Conservation (phyloP, 2,797 vertebrate species). For the Chaetodon trifasciatus region DNA sequence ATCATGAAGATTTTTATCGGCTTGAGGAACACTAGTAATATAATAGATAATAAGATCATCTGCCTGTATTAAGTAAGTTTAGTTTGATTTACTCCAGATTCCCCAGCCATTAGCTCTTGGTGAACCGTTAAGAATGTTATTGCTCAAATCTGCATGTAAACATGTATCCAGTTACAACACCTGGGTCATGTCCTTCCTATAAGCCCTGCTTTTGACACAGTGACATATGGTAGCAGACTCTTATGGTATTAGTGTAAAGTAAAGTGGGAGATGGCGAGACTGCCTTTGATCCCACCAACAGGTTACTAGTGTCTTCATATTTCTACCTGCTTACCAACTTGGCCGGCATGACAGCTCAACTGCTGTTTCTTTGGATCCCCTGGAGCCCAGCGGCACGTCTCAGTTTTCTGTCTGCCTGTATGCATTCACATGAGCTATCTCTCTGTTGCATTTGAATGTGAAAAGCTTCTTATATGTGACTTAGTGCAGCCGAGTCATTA, state of each 20-base stretch:
- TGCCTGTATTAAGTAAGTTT: neutral
- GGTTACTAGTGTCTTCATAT: slow-evolving; percentile 29
- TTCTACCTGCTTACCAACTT: slow-evolving; percentile 21
- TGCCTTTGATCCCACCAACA: slow-evolving; percentile 48
- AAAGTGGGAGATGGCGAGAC: slow-evolving; percentile 39
- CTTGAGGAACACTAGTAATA: neutral
- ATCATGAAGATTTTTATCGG: neutral
- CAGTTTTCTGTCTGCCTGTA: slow-evolving; percentile 30
- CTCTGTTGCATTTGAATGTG: slow-evolving; percentile 82
- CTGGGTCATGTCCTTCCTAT: neutral
- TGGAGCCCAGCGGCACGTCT: neutral
- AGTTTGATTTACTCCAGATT: rapidly evolving
- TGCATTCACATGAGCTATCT: slow-evolving; percentile 33
- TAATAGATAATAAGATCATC: neutral
- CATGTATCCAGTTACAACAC: slow-evolving; percentile 1
- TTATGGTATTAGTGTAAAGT: slow-evolving; percentile 64
- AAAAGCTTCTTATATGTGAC: slow-evolving; percentile 86
- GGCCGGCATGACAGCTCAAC: neutral
- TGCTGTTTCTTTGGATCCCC: neutral
- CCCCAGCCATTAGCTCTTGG: neutral
- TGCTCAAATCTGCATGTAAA: slow-evolving; percentile 6
- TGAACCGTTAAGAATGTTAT: slow-evolving; percentile 18
- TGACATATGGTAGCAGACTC: slow-evolving; percentile 67
- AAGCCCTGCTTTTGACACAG: slow-evolving; percentile 32
- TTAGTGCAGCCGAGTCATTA: slow-evolving; percentile 78